Evolutionary conservation across 1,140 invertebrate genomes (phyloP), one percentile per base, ranked within the genome.

Genomic region (Microvelia longipes): DNA sequence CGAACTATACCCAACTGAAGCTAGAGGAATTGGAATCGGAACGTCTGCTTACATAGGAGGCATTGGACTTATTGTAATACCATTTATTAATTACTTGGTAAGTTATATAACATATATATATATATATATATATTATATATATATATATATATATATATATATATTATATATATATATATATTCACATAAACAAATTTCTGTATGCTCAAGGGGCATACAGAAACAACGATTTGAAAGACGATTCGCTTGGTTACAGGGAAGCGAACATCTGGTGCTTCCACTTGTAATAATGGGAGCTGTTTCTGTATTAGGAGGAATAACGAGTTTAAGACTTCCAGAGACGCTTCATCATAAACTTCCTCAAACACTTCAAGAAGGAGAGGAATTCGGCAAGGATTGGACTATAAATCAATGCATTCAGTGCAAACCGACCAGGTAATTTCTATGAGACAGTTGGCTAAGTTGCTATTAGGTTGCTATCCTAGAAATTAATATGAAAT

Each of bases 71-170:
- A 91, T 94, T 71, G 88, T 94, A 60, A 93, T 96, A 75, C 90
- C 92, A 14, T 93, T 96, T 79, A 89, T 96, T 63, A 93, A 90
- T 63, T 93, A 93, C 80, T 81, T 93, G 81, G 90, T 92, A 84
- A 83, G 82, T n/a, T n/a, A n/a, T n/a, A n/a, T n/a, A n/a, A n/a
- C n/a, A n/a, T n/a, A n/a, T n/a, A n/a, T n/a, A n/a, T n/a, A n/a
- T n/a, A n/a, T n/a, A n/a, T n/a, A 75, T 68, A 2, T 19, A 69
- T 71, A n/a, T 62, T 69, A 11, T 35, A 68, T 29, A n/a, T 27
- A 5, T 25, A 27, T 29, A 62, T 63, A 30, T 63, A 14, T 30
- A 71, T 25, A 71, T 68, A 71, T n/a, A 15, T 28, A 28, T 63
- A 66, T 71, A 29, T 29, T 35, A 13, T 50, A 61, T 67, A 60